phyloP scores from a whole-genome alignment of 2,888 invertebrate species.

The Oegoconia quadripuncta region DNA sequence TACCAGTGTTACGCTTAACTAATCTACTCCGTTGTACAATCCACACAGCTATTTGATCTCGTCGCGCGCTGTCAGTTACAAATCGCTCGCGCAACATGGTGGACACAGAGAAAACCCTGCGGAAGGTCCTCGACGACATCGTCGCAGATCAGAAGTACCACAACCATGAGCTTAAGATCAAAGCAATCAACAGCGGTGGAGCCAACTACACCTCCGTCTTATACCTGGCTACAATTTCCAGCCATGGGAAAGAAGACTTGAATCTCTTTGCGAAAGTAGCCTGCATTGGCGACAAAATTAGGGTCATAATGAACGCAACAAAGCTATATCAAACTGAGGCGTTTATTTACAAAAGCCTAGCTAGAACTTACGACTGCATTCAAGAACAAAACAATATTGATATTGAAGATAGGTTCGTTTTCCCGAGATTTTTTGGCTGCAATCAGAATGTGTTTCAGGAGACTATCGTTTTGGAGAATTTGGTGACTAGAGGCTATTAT shows the following conservation, averaged over 20 bases:
- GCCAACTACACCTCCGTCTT: constrained; percentile 43
- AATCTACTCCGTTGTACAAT: too few species aligned
- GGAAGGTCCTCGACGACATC: constrained; percentile 29
- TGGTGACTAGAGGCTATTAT: constrained; percentile 35
- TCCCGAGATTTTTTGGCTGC: constrained; percentile 36
- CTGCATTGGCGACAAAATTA: constrained; percentile 27
- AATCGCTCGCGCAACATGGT: constrained; percentile 25
- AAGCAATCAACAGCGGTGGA: constrained; percentile 36
- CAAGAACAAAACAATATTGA: constrained; percentile 23
- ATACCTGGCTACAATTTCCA: constrained; percentile 27
- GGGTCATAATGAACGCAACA: constrained; percentile 23
- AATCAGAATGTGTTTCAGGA: constrained; percentile 30
- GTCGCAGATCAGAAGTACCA: constrained; percentile 25
- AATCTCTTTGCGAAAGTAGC: constrained; percentile 48
- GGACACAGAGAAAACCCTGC: constrained; percentile 31
- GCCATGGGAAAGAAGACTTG: constrained; percentile 21
- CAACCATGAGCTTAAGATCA: constrained; percentile 23
- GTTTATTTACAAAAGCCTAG: constrained; percentile 30
- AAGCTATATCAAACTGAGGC: constrained; percentile 28
- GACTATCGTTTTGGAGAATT: constrained; percentile 45
- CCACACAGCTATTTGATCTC: background rate
- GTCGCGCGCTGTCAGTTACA: constrained; percentile 9
- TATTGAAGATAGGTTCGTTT: constrained; percentile 24
- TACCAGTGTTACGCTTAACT: too few species aligned
- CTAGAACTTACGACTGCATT: constrained; percentile 25